phyloP scores from a whole-genome alignment of 2,113 vertebrate genomes.

The Oriolus oriolus region DNA sequence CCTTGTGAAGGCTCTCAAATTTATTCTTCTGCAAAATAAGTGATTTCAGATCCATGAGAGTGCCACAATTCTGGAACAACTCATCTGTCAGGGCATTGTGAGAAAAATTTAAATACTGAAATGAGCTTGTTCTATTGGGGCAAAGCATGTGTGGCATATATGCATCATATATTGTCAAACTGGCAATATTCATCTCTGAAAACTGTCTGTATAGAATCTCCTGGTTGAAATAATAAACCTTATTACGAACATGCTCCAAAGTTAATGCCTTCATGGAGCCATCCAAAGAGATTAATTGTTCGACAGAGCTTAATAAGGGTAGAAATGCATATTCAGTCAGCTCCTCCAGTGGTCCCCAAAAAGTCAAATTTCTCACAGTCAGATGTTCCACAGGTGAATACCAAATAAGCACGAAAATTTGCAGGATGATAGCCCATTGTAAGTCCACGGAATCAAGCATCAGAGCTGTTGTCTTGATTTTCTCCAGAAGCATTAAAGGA shows the following conservation, averaged over 20 bases:
- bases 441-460: constrained; percentile 68
- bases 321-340: not conserved
- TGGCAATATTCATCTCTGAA: constrained; percentile 77
- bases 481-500: not conserved
- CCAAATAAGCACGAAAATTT: constrained; percentile 59
- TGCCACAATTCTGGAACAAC: constrained; percentile 79
- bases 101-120: constrained; percentile 79
- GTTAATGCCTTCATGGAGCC: constrained; percentile 69
- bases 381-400: constrained; percentile 64
- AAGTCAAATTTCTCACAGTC: constrained; percentile 54
- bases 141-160: constrained; percentile 85
- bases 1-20: constrained; percentile 70
- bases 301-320: not conserved
- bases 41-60: constrained; percentile 58
- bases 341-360: not conserved
- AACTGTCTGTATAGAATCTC: constrained; percentile 73
- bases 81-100: constrained; percentile 77
- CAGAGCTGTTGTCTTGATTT: constrained; percentile 45
- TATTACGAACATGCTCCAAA: not conserved
- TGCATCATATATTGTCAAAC: constrained; percentile 67
- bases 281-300: not conserved
- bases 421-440: constrained; percentile 67
- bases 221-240: constrained; percentile 74
- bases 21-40: constrained; percentile 78
- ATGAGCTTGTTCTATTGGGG: constrained; percentile 70